Percentiles rank a stretch among this genome's conserved stretches.
These are phyloP conservation scores for Hyperoodon ampullatus DNA, from an alignment of 2,113 vertebrate genomes.

Conservation along the genomic window DNA sequence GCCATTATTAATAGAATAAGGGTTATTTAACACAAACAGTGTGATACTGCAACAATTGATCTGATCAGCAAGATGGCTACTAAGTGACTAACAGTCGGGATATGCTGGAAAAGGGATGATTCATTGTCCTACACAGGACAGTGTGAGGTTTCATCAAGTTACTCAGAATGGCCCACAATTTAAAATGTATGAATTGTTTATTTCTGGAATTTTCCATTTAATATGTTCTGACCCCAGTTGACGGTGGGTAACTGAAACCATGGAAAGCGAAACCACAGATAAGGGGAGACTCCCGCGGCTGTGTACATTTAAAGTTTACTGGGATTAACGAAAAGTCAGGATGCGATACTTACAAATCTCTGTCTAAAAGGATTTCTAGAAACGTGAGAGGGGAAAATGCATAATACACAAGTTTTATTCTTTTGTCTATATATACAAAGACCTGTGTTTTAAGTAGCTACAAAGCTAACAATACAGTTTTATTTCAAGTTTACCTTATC, in stretches of 20 bases:
- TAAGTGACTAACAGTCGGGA: background rate
- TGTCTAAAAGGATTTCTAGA: background rate
- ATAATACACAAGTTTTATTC: background rate
- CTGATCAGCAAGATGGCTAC: background rate
- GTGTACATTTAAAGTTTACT: background rate
- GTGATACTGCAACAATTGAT: background rate
- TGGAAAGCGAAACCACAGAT: background rate
- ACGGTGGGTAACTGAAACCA: background rate
- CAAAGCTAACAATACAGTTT: background rate
- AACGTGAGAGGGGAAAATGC: background rate
- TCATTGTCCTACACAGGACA: background rate
- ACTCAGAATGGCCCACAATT: background rate
- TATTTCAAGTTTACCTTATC: conserved; percentile 17
- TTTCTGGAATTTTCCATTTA: background rate
- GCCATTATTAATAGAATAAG: background rate
- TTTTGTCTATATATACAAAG: background rate
- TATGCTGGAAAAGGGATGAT: background rate
- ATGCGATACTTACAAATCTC: background rate
- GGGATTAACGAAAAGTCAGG: background rate
- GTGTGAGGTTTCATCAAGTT: background rate
- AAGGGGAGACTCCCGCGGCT: no score
- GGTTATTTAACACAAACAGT: background rate
- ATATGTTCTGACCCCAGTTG: background rate
- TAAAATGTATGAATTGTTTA: background rate
- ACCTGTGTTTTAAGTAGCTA: background rate